phyloP scores from a whole-genome alignment of 2,797 vertebrate species.

The Enteromius anoplus region DNA sequence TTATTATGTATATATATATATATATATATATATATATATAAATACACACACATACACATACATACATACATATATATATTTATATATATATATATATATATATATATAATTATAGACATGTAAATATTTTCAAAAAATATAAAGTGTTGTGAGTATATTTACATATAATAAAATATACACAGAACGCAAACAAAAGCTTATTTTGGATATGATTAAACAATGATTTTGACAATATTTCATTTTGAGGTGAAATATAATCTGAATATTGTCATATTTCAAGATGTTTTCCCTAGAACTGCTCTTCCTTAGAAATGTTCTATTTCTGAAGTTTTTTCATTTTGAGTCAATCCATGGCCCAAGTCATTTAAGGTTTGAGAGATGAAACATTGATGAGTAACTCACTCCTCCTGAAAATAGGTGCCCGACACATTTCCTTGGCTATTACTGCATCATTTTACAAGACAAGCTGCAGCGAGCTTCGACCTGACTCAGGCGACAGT shows the following conservation, averaged over 20 bases:
- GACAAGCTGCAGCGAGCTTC: slow-evolving; percentile 3
- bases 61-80: too few relatives aligned
- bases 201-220: too few relatives aligned
- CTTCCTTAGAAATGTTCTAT: not conserved
- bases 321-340: not conserved
- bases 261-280: not conserved
- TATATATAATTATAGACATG: too few relatives aligned
- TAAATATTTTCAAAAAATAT: too few relatives aligned
- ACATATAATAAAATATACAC: too few relatives aligned
- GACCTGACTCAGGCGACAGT: not conserved
- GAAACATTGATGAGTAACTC: slow-evolving; percentile 6
- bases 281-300: not conserved
- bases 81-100: too few relatives aligned
- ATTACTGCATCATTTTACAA: slow-evolving; percentile 5
- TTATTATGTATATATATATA: too few relatives aligned
- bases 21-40: too few relatives aligned
- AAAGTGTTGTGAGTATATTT: too few relatives aligned
- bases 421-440: slow-evolving; percentile 26
- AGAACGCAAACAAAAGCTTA: too few relatives aligned
- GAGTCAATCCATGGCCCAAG: not conserved
- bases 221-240: not conserved
- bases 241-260: slow-evolving; percentile 4
- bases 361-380: slow-evolving; percentile 3
- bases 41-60: too few relatives aligned
- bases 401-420: slow-evolving; percentile 14